Conservation (phyloP, 2,888 invertebrate species). For the Hofmannophila pseudospretella region DNA sequence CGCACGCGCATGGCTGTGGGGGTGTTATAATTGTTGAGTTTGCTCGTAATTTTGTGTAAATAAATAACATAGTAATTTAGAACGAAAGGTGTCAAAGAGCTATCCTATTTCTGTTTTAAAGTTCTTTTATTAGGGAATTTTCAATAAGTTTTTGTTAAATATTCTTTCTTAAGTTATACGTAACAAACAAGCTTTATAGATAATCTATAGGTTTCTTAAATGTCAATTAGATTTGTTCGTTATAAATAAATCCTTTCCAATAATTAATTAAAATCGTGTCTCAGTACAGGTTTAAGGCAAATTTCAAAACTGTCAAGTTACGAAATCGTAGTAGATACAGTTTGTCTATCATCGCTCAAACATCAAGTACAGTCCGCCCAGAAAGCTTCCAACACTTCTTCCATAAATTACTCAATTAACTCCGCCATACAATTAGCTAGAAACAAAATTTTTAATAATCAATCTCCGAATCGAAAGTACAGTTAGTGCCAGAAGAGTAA, state of each 20-base stretch:
- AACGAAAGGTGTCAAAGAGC: too few relatives aligned
- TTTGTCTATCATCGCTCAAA: slow-evolving; percentile 4
- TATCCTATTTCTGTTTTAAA: too few relatives aligned
- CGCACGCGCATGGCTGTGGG: background rate
- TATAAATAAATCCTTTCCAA: too few relatives aligned
- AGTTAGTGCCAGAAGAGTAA: slow-evolving; percentile 54
- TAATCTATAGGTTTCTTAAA: background rate
- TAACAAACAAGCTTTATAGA: too few relatives aligned
- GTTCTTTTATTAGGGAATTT: too few relatives aligned
- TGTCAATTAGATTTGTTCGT: too few relatives aligned
- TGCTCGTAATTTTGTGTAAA: background rate
- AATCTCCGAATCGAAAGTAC: slow-evolving; percentile 68
- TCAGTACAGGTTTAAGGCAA: too few relatives aligned
- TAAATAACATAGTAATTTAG: background rate
- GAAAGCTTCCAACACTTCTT: slow-evolving; percentile 13
- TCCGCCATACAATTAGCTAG: slow-evolving; percentile 56
- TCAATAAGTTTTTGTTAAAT: too few relatives aligned
- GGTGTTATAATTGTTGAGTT: background rate
- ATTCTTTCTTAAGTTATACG: too few relatives aligned
- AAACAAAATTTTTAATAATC: slow-evolving; percentile 64
- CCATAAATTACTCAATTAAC: slow-evolving; percentile 65
- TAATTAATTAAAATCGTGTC: too few relatives aligned
- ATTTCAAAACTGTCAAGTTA: too few relatives aligned
- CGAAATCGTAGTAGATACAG: background rate
- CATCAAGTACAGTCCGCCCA: background rate